Base-by-base conservation (phyloP, 2,888 invertebrate genomes). In the Oegoconia quadripuncta region DNA sequence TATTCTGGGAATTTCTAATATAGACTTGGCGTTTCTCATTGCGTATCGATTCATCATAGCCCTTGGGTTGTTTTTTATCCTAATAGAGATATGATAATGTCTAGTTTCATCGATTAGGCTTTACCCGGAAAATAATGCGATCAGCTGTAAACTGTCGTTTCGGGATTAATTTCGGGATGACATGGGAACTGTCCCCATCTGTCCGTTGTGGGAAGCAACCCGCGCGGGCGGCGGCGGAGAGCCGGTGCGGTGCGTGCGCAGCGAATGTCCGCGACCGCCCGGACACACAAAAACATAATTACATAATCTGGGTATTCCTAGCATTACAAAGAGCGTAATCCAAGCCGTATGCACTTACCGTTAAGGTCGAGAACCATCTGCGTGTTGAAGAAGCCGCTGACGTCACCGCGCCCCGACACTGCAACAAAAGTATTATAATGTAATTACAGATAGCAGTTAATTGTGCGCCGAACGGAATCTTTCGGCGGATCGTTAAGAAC, bases 291-390 rank as follows among this genome's bases (percentile, higher is more conserved):
- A 42, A 39, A 28, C 30, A 14, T 29, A 35, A 39, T 20, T 36
- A 23, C 6, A 38, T 39, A 12, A 34, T 17, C 34, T 14, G 31
- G 41, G 5, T 12, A 14, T 35, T 16, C 16, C 25, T n/a, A 29
- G 30, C n/a, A n/a, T n/a, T n/a, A n/a, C n/a, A n/a, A n/a, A n/a
- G n/a, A n/a, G n/a, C n/a, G n/a, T n/a, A n/a, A n/a, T n/a, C n/a
- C n/a, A n/a, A n/a, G n/a, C 49, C 49, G 23, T 64, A 44, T 48
- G 30, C 36, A 75, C 86, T 65, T 57, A 86, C 86, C 86, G 65
- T 84, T 83, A 56, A 84, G 81, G 74, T 86, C 84, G 70, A 86
- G 75, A 69, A 84, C 75, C 86, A 86, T 83, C 70, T 84, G 86
- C 49, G 86, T 83, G 67, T 83, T 79, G 81, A 81, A 84, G 72